Conservation (phyloP, 2,888 invertebrate genomes). For the Arge pagana region DNA sequence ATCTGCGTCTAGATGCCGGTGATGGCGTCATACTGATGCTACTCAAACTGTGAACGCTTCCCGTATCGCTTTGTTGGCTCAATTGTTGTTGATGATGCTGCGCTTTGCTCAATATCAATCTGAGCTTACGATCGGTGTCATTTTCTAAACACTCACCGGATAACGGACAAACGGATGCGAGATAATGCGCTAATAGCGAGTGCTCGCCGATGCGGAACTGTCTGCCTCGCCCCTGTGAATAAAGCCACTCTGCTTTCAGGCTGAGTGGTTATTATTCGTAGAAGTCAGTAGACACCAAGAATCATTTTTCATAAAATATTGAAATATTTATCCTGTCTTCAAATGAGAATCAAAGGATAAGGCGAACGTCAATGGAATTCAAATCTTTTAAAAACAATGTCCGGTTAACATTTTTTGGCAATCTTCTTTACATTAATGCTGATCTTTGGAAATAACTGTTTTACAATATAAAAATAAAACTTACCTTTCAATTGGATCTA, state of each 20-base stretch:
- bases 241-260: constrained; percentile 92
- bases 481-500: constrained; percentile 90
- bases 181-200: constrained; percentile 77
- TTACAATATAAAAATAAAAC: constrained; percentile 33
- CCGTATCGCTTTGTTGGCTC: constrained; percentile 66
- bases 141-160: constrained; percentile 82
- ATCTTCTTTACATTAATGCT: too few species aligned
- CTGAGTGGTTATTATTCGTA: constrained; percentile 58
- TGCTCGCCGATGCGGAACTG: constrained; percentile 88
- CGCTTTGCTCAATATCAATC: constrained; percentile 86
- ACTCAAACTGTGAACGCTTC: constrained; percentile 45
- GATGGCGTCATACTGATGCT: constrained; percentile 57
- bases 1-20: constrained; percentile 59
- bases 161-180: constrained; percentile 81
- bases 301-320: too few species aligned
- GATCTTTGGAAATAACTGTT: too few species aligned
- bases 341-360: too few species aligned
- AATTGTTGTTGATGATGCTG: constrained; percentile 87
- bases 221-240: constrained; percentile 91
- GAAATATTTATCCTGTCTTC: too few species aligned
- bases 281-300: too few species aligned
- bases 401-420: too few species aligned
- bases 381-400: too few species aligned
- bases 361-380: too few species aligned
- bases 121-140: constrained; percentile 84